A percentile compares a stretch with the other conserved stretches of the same genome.
Evolutionary conservation across 2,888 invertebrate genomes (phyloP).

Genomic region (Liopterus haemorrhoidalis): DNA sequence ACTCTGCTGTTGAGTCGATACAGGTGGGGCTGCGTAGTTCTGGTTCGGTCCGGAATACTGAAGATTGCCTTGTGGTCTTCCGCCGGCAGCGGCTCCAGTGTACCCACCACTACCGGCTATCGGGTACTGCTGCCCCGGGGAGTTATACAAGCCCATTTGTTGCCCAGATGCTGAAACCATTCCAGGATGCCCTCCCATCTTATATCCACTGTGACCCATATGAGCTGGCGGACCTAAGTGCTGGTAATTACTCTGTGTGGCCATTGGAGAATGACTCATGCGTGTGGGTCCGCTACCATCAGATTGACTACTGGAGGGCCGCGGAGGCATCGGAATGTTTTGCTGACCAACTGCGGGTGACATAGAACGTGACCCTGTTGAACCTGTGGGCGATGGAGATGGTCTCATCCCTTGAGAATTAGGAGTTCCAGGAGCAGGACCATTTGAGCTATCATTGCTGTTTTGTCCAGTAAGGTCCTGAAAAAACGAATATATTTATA

Average conservation of each 20-base stretch:
- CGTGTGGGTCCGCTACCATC: slow-evolving; percentile 57
- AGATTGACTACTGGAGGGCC: slow-evolving; percentile 78
- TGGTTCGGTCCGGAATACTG: slow-evolving; percentile 50
- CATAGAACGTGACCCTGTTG: slow-evolving; percentile 93
- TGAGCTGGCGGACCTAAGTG: slow-evolving; percentile 57
- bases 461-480: slow-evolving; percentile 75
- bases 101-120: slow-evolving; percentile 49
- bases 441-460: slow-evolving; percentile 58
- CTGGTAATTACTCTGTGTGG: slow-evolving; percentile 54
- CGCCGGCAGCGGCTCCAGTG: slow-evolving; percentile 49
- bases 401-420: slow-evolving; percentile 80
- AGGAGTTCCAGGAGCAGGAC: slow-evolving; percentile 61
- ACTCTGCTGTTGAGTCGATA: slow-evolving; percentile 27
- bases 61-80: slow-evolving; percentile 46
- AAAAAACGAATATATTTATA: no score
- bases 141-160: slow-evolving; percentile 53
- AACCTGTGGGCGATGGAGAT: slow-evolving; percentile 88
- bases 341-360: slow-evolving; percentile 96
- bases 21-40: slow-evolving; percentile 53
- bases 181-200: slow-evolving; percentile 56
- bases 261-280: slow-evolving; percentile 67
- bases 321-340: slow-evolving; percentile 93
- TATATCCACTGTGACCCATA: slow-evolving; percentile 50
- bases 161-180: slow-evolving; percentile 43
- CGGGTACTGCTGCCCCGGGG: slow-evolving; percentile 50